These are phyloP conservation scores for Symphodus melops DNA, from an alignment of 2,113 vertebrate genomes.

Conservation along the genomic window DNA sequence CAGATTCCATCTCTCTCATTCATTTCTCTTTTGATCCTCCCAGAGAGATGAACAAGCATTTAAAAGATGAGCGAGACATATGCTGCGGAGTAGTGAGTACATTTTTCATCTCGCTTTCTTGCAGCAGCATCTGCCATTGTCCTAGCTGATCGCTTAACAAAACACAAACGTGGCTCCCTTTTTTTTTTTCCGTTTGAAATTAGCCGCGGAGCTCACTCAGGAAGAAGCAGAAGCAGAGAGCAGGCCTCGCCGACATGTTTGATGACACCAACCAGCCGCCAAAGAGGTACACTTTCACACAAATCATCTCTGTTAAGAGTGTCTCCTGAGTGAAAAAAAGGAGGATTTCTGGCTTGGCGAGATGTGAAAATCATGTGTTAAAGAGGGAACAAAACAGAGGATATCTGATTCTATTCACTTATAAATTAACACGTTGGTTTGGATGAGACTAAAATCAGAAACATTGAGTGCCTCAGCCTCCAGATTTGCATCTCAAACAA, in stretches of 20 bases:
- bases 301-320: conserved; percentile 31
- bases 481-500: conserved; percentile 4
- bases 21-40: conserved; percentile 9
- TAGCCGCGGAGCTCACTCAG: conserved; percentile 71
- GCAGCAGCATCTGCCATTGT: not conserved
- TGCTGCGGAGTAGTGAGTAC: conserved; percentile 79
- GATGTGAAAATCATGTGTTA: conserved; percentile 29
- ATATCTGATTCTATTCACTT: conserved; percentile 50
- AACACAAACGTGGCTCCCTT: not conserved
- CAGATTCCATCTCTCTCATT: not conserved
- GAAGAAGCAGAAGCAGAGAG: conserved; percentile 78
- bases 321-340: conserved; percentile 11
- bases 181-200: conserved; percentile 36
- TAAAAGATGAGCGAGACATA: conserved; percentile 90
- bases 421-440: conserved; percentile 5
- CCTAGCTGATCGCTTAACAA: not conserved
- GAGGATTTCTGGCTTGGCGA: not conserved
- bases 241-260: conserved; percentile 58
- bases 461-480: conserved; percentile 23
- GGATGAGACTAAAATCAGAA: conserved; percentile 2
- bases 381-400: conserved; percentile 76
- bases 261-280: conserved; percentile 60
- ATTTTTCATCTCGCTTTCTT: not conserved
- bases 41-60: conserved; percentile 96
- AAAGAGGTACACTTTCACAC: conserved; percentile 64